Evolutionary conservation across 2,888 invertebrate species (phyloP), one percentile per base, ranked within the genome.

Genomic region (Torymus texanus): DNA sequence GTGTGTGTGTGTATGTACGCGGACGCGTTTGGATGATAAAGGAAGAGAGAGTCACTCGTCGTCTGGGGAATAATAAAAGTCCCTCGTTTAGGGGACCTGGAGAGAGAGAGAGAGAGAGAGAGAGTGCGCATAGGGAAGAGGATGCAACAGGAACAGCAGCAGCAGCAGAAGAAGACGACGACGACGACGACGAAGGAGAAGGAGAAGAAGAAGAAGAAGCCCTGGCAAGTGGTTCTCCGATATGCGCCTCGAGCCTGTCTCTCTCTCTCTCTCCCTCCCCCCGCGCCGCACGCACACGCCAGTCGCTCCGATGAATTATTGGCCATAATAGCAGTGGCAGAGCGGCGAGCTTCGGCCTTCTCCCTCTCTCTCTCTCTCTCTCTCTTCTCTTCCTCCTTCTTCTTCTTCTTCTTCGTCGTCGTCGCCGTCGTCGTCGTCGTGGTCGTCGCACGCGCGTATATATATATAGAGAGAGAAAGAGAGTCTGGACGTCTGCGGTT

Each of bases 301-400:
- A 88, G 88, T 89, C 88, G 87, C 89, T 67, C 74, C 90, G 88
- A 90, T 90, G 90, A 90, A 89, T 90, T 90, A 90, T 89, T 90
- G 90, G 88, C 89, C 90, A 90, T 90, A 90, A 90, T 90, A 90
- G 90, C 90, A 89, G 90, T 90, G 90, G 89, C 86, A 85, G 41
- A 41, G 85, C 83, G 83, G 84, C 84, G 84, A 86, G 86, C 85
- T 84, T 86, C 85, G 85, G 85, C 83, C 85, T 83, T 82, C 77
- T 21, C 70, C n/a, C n/a, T n/a, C n/a, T n/a, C n/a, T 16, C 18
- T 83, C 21, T 8, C 24, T 53, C 14, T 61, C 59, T 21, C 12
- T 16, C 58, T 63, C 29, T 73, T 14, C 18, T 50, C 59, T 14
- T 58, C 65, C 67, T 29, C 68, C 29, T 51, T 51, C 63, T 58